These are phyloP conservation scores for Lordiphosa andalusiaca DNA, from an alignment of 2,888 invertebrate genomes.

Conservation along the genomic window DNA sequence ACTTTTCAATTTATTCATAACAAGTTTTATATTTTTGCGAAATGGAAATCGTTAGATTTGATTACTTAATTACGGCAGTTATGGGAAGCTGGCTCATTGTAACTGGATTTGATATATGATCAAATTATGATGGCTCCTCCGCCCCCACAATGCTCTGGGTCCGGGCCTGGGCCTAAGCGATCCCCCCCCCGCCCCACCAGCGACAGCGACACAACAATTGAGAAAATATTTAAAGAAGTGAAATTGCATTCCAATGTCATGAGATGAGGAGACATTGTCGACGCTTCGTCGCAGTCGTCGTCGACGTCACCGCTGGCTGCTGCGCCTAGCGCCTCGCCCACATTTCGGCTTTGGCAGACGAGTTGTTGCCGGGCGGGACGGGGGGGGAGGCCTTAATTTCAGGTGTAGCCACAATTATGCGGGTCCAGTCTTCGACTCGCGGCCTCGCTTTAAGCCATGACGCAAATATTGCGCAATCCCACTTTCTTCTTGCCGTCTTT, in stretches of 20 bases:
- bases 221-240: conserved; percentile 75
- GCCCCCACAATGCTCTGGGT: too few species aligned
- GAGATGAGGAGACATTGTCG: conserved; percentile 27
- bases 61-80: too few species aligned
- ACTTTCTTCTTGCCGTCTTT: conserved; percentile 56
- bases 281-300: too few species aligned
- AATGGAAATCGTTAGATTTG: too few species aligned
- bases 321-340: conserved; percentile 58
- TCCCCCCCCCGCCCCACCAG: too few species aligned
- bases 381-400: conserved; percentile 34
- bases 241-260: conserved; percentile 73
- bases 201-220: conserved; percentile 60
- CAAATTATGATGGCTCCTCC: too few species aligned
- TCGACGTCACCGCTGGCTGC: conserved; percentile 7
- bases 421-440: conserved; percentile 35
- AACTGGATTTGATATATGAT: too few species aligned
- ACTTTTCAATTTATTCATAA: too few species aligned
- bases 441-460: conserved; percentile 45
- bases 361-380: not conserved
- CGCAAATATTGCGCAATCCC: conserved; percentile 61
- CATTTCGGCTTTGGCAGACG: conserved; percentile 26
- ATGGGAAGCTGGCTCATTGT: too few species aligned
- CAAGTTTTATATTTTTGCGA: too few species aligned
- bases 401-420: conserved; percentile 58
- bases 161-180: conserved; percentile 1